Evolutionary conservation across 2,888 invertebrate genomes (phyloP).

Genomic region (Ophion ellenae): DNA sequence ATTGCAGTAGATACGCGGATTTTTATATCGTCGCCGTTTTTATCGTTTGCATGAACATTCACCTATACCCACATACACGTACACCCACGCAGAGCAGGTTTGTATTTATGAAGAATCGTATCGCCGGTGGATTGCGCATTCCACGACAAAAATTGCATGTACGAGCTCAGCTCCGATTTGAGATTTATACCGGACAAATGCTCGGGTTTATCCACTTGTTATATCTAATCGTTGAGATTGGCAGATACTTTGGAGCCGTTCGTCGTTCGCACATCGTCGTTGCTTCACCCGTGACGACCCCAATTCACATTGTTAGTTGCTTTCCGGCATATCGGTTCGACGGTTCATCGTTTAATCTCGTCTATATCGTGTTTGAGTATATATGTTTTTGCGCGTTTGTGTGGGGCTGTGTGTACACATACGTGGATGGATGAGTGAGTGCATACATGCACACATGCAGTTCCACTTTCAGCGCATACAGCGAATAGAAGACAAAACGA

Average conservation of each 20-base stretch:
- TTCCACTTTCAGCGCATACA: not conserved
- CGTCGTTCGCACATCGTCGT: constrained; percentile 40
- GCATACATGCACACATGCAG: not conserved
- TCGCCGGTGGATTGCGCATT: constrained; percentile 11
- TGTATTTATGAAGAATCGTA: constrained; percentile 1
- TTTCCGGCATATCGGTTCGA: constrained; percentile 61
- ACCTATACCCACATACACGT: too few relatives aligned
- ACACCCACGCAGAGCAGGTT: not conserved
- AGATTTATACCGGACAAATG: constrained; percentile 33
- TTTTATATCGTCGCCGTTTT: too few relatives aligned
- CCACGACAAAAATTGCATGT: constrained; percentile 9
- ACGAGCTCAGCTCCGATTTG: constrained; percentile 33
- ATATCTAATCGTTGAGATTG: constrained; percentile 68
- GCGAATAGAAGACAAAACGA: constrained; percentile 13
- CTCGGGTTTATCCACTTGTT: constrained; percentile 58
- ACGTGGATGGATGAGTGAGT: not conserved
- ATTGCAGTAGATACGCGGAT: too few relatives aligned
- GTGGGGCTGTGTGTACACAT: not conserved
- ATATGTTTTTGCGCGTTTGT: not conserved
- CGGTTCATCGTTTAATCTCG: constrained; percentile 54
- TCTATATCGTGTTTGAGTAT: constrained; percentile 4
- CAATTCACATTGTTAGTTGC: constrained; percentile 64
- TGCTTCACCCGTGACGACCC: constrained; percentile 60
- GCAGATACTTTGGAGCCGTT: constrained; percentile 43
- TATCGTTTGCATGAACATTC: too few relatives aligned